Evolutionary conservation across 1,140 invertebrate genomes (phyloP).

Genomic region (Papilio xuthus): DNA sequence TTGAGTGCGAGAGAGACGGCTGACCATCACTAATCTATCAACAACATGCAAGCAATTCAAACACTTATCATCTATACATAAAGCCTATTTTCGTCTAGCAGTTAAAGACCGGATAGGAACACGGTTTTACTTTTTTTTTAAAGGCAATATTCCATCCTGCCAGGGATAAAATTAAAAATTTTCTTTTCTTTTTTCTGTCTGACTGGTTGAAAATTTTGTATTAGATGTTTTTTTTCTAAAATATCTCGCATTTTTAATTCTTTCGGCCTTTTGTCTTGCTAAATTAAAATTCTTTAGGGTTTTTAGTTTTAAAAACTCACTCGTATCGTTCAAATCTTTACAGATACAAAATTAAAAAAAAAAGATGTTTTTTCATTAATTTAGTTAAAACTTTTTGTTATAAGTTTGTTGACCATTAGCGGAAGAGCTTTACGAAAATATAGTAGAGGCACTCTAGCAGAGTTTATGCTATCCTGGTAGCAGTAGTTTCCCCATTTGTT

Average conservation of each 20-base stretch:
- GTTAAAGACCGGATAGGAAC: conserved; percentile 6
- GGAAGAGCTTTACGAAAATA: background rate
- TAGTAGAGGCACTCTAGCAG: background rate
- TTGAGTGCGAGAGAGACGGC: conserved; percentile 5
- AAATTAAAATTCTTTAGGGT: background rate
- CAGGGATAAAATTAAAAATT: conserved; percentile 18
- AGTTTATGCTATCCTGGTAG: background rate
- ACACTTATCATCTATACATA: background rate
- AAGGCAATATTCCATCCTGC: conserved; percentile 23
- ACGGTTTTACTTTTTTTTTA: background rate
- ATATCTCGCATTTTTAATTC: background rate
- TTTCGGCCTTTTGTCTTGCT: background rate
- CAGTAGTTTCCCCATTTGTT: background rate
- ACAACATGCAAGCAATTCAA: background rate
- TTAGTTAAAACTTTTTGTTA: too few species aligned
- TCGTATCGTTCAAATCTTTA: background rate
- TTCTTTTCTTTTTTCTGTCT: conserved; percentile 10
- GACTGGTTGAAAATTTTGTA: conserved; percentile 2
- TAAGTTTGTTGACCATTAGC: background rate
- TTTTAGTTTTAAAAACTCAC: background rate
- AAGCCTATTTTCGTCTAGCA: background rate
- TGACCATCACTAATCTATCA: conserved; percentile 32
- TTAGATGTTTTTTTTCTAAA: conserved; percentile 4
- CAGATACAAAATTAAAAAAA: background rate
- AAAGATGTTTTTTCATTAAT: background rate